Base-by-base conservation (phyloP, 2,888 invertebrate genomes). In the Melanostoma mellinum region DNA sequence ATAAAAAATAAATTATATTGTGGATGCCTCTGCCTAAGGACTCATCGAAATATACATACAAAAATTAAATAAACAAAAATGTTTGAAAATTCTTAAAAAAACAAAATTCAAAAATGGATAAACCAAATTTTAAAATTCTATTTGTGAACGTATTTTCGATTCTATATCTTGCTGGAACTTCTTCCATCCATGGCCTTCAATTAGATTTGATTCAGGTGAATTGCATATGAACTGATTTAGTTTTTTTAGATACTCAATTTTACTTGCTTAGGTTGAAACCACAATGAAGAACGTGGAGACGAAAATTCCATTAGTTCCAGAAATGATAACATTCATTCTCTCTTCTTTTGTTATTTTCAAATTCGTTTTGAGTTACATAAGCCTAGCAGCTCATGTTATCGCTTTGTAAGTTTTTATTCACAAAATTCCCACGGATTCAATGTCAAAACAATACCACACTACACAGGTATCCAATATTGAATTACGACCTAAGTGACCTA, bases 381-480 rank as follows among this genome's bases (percentile, higher is more conserved):
- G 88, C 6, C 72, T 90, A 9, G 89, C 87, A 2, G 87, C 90
- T n/a, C 88, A 89, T 53, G 86, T 90, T 4, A 86, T 89, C 53
- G 91, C 91, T 10, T 86, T 90, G 90, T 90, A 75, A 88, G 90
- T 63, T 4, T 10, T 46, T 10, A 10, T n/a, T 8, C 10, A 10
- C 1, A 20, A 20, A 20, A 20, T 20, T 20, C 20, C 20, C 20
- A 20, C 1, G 20, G 20, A 20, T 20, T 20, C 20, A 20, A 20
- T 20, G 20, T 20, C 20, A 20, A 20, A 20, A 20, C 20, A 20
- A 20, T 10, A 46, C n/a, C 10, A 46, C 10, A 46, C 4, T 0
- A 3, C 0, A 10, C 36, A 90, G 90, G 6, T 90, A 88, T 86
- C 91, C 90, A 0, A 88, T 90, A 50, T 76, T 91, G 52, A 87